Evolutionary conservation across 2,113 vertebrate species (phyloP).

Genomic region (Pterocles orientalis): DNA sequence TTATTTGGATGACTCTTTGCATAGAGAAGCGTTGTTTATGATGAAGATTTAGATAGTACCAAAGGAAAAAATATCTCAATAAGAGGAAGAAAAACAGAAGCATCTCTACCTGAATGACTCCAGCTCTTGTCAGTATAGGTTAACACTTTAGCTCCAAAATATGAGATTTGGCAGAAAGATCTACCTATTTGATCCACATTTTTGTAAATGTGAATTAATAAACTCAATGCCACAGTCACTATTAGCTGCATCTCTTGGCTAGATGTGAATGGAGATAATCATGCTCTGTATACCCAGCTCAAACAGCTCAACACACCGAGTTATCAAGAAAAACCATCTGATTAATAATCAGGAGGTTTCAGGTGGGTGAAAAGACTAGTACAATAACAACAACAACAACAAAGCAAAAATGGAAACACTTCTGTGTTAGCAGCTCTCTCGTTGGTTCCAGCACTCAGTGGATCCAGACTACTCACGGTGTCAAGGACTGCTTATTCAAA

Average conservation of each 20-base stretch:
- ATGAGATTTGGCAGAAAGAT: not conserved
- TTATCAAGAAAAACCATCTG: not conserved
- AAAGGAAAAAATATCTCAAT: not conserved
- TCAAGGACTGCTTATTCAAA: not conserved
- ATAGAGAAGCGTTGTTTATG: not conserved
- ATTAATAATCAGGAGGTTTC: not conserved
- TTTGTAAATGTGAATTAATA: not conserved
- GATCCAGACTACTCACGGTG: rapidly evolving
- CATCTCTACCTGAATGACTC: not conserved
- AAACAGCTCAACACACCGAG: not conserved
- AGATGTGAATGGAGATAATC: not conserved
- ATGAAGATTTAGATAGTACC: not conserved
- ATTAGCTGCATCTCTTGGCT: not conserved
- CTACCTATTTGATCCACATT: not conserved
- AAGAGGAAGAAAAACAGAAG: not conserved
- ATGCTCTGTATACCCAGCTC: not conserved
- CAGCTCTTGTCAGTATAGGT: not conserved
- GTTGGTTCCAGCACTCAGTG: not conserved
- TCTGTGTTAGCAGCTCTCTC: not conserved
- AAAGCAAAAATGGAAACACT: not conserved
- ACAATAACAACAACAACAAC: not conserved
- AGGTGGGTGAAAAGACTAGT: not conserved
- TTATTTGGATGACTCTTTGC: not conserved
- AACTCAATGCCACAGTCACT: not conserved
- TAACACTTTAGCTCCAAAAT: not conserved